Percentiles rank a stretch among this genome's conserved stretches.
Conservation (phyloP, 2,113 vertebrate genomes). For the Epinephelus fuscoguttatus region DNA sequence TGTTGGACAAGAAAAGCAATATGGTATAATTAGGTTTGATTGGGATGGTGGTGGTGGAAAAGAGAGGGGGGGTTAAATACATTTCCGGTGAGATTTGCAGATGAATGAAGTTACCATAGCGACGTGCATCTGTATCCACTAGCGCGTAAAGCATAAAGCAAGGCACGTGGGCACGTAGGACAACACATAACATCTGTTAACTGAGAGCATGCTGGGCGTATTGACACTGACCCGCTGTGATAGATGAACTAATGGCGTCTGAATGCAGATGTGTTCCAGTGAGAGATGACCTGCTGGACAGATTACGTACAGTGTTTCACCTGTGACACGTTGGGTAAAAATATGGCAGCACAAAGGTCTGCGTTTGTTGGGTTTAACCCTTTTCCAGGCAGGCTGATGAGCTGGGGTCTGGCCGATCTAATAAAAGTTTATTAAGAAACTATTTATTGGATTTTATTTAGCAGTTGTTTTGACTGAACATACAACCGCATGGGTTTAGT, state of each 20-base stretch:
- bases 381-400: not conserved
- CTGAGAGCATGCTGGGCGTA: slow-evolving; percentile 86
- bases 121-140: slow-evolving; percentile 91
- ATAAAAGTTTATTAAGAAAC: not conserved
- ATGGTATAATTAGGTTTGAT: slow-evolving; percentile 98
- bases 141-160: slow-evolving; percentile 91
- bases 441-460: not conserved
- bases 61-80: slow-evolving; percentile 77
- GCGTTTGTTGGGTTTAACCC: slow-evolving; percentile 1
- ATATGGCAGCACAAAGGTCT: slow-evolving; percentile 43
- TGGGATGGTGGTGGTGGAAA: slow-evolving; percentile 83
- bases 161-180: slow-evolving; percentile 87
- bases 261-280: slow-evolving; percentile 85
- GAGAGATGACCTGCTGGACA: slow-evolving; percentile 86
- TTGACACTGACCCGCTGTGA: slow-evolving; percentile 89
- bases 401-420: not conserved
- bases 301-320: slow-evolving; percentile 56
- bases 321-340: slow-evolving; percentile 80
- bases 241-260: slow-evolving; percentile 88
- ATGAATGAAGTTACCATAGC: slow-evolving; percentile 96
- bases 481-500: too few species aligned
- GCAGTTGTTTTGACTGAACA: too few species aligned
- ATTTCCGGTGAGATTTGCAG: slow-evolving; percentile 94
- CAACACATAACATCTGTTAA: slow-evolving; percentile 93
- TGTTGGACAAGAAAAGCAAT: slow-evolving; percentile 96